Conservation (phyloP, 2,113 vertebrate species). For the Eublepharis macularius region DNA sequence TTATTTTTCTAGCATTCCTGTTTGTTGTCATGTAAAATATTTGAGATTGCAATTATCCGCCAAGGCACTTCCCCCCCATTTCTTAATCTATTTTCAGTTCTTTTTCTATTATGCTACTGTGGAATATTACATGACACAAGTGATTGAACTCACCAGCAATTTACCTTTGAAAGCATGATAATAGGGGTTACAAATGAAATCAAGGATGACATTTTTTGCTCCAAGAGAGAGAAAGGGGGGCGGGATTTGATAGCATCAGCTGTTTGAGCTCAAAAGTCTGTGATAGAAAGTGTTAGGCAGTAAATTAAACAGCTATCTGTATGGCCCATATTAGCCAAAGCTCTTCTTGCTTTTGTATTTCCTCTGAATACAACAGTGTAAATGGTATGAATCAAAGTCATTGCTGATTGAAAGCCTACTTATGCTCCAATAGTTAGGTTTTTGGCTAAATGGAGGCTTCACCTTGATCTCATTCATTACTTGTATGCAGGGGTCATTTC, state of each 20-base stretch:
- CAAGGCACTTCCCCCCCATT: not conserved
- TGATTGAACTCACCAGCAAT: slow-evolving; percentile 34
- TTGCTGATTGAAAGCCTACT: slow-evolving; percentile 28
- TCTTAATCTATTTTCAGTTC: not conserved
- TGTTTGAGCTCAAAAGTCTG: slow-evolving; percentile 42
- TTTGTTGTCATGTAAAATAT: not conserved
- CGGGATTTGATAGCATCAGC: slow-evolving; percentile 25
- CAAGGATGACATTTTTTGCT: slow-evolving; percentile 23
- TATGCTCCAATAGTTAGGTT: not conserved
- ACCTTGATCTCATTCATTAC: not conserved
- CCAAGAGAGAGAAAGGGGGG: too few species aligned
- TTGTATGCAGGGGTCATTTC: too few species aligned
- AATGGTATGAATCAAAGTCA: not conserved
- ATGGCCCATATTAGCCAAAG: slow-evolving; percentile 9
- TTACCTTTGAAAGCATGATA: slow-evolving; percentile 32
- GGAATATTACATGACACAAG: slow-evolving; percentile 14
- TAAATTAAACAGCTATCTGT: slow-evolving; percentile 31
- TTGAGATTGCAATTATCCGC: slow-evolving; percentile 7
- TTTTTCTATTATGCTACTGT: not conserved
- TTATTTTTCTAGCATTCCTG: not conserved
- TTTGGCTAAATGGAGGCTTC: not conserved
- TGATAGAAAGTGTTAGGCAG: slow-evolving; percentile 8
- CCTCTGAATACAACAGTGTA: slow-evolving; percentile 18
- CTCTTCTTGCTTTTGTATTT: not conserved
- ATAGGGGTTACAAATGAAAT: slow-evolving; percentile 8